Conservation (phyloP, 1,140 invertebrate genomes). For the Calosoma granatense region DNA sequence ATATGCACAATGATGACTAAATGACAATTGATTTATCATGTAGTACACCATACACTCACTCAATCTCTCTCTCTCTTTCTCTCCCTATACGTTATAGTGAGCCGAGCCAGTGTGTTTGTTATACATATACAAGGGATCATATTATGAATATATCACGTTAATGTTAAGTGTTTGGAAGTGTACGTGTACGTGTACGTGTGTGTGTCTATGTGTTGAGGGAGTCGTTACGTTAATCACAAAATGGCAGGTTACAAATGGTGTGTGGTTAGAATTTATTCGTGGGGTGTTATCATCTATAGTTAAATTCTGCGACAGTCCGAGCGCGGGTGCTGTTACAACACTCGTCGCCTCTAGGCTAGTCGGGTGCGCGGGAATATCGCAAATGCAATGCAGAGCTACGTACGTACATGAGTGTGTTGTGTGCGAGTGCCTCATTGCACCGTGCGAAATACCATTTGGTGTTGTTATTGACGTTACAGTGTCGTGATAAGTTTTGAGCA, state of each 20-base stretch:
- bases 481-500: slow-evolving; percentile 6
- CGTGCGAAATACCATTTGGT: not conserved
- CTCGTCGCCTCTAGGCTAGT: not conserved
- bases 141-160: not conserved
- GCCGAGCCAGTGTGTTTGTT: not conserved
- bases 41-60: too few species aligned
- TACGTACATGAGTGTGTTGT: too few species aligned
- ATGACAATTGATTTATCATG: too few species aligned
- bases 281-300: not conserved
- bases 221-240: not conserved
- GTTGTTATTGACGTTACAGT: slow-evolving; percentile 2
- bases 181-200: not conserved
- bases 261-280: not conserved
- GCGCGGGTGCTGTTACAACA: not conserved
- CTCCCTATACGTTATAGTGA: too few species aligned
- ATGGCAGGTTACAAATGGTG: not conserved
- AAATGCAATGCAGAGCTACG: too few species aligned
- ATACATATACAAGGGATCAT: not conserved
- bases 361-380: not conserved
- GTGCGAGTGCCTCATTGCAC: too few species aligned
- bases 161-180: too few species aligned
- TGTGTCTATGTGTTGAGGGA: not conserved
- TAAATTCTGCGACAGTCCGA: not conserved
- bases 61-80: too few species aligned
- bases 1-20: too few species aligned